Evolutionary conservation across 1,140 invertebrate genomes (phyloP), one percentile per base, ranked within the genome.

Genomic region (Oncopodura yosiiana): DNA sequence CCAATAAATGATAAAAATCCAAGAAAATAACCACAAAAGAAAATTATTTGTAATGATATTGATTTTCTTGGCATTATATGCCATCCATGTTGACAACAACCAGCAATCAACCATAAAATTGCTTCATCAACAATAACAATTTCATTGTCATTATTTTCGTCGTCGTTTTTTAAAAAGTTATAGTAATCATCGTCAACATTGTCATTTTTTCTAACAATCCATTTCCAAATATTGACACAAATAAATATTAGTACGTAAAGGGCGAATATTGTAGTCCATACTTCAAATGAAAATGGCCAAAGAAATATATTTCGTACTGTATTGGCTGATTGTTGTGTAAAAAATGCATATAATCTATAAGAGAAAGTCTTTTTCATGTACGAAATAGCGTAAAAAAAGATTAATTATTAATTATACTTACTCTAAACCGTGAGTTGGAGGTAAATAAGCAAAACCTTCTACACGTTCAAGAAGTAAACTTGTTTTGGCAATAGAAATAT

Each of bases 21-120:
- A 11, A 12, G 36, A 4, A 54, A 11, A 23, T 53, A 53, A 4
- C 51, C 50, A 23, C 49, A 34, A 1, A 59, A 29, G 23, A 59
- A 53, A 14, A 54, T 29, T 1, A 41, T 36, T 24, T 44, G 43
- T 9, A 54, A 36, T 0, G 46, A 53, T n/a, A 44, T 26, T 0
- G 52, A 43, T 24, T 29, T 6, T n/a, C n/a, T n/a, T 21, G 57
- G 57, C 11, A 16, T 12, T 1, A 43, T 19, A 21, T 53, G 12
- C 42, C 42, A 58, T 4, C 45, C 50, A 27, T 56, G 54, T 39
- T 49, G 54, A 21, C 54, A 49, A 49, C 49, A 34, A 32, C 46
- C 30, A 3, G 8, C 39, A 36, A 49, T 24, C 0, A 23, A 14
- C 54, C 54, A 56, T 23, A 56, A 11, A 2, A 23, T 11, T 3